These are phyloP conservation scores for Coreius guichenoti DNA, from an alignment of 2,797 vertebrate genomes.

Conservation along the genomic window DNA sequence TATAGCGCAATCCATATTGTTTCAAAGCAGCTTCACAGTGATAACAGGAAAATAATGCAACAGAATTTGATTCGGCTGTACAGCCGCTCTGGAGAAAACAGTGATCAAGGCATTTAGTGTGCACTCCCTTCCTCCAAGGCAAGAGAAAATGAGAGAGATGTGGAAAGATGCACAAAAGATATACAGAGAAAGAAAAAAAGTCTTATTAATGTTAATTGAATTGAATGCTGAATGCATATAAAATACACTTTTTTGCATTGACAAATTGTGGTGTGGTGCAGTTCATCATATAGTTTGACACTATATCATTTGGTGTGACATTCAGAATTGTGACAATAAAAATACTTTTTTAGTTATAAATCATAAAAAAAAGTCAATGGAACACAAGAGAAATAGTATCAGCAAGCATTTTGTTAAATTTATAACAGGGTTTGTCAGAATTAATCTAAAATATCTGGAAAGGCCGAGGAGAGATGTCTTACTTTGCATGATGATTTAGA, in stretches of 20 bases:
- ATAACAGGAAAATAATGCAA: too few relatives aligned
- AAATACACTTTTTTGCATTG: too few relatives aligned
- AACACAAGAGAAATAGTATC: slow-evolving; percentile 17
- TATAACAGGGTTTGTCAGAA: slow-evolving; percentile 17
- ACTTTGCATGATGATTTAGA: slow-evolving; percentile 30
- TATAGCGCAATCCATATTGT: too few relatives aligned
- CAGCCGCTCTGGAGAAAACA: too few relatives aligned
- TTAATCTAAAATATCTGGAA: slow-evolving; percentile 39
- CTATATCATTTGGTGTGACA: not conserved
- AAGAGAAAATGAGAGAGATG: not conserved
- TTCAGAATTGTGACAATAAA: not conserved
- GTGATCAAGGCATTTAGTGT: too few relatives aligned
- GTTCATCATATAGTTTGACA: slow-evolving; percentile 23
- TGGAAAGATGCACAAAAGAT: not conserved
- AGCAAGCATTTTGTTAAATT: slow-evolving; percentile 33
- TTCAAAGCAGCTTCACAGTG: too few relatives aligned
- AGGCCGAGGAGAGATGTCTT: not conserved
- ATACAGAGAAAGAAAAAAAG: not conserved
- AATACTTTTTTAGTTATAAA: not conserved
- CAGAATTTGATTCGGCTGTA: too few relatives aligned
- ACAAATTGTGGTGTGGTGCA: slow-evolving; percentile 4
- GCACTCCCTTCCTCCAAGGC: not conserved
- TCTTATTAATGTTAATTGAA: too few relatives aligned
- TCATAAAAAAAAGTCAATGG: not conserved
- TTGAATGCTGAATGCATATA: too few relatives aligned